Evolutionary conservation across 1,140 invertebrate genomes (phyloP), one percentile per base, ranked within the genome.

Genomic region (Pseudomyrmex flavicornis): DNA sequence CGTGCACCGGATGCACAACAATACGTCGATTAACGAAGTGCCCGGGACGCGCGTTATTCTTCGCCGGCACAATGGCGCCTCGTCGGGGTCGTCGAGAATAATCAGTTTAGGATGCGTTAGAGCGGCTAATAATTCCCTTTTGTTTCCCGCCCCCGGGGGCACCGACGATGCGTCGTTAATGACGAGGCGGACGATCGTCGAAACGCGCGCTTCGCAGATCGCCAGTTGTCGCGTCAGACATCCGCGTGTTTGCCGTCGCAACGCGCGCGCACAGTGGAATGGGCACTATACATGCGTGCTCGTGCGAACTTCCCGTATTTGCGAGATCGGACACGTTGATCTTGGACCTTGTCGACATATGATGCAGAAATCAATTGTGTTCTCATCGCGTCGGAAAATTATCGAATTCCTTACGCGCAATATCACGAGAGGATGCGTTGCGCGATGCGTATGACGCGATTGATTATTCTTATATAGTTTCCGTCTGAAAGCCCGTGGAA

Each of bases 21-120:
- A 90, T 90, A 88, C 87, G 85, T 91, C 89, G 84, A 90, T 91
- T 91, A 90, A 91, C 89, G 88, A 91, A 91, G 90, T 87, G 88
- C 84, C 85, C 70, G 59, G 56, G 46, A 74, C 54, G 75, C 66
- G 80, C 66, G 80, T 87, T 89, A 89, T 89, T 89, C 88, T 89
- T 89, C 87, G 26, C 59, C 17, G 72, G 73, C 54, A 89, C 88
- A 89, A 89, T 89, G 56, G 82, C 68, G 76, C 87, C 84, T 89
- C 87, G 84, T 88, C 87, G 82, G 69, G 66, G 58, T 85, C 87
- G 84, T 88, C 88, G 80, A 88, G 79, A 50, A 86, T 90, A 89
- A 91, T 89, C 87, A 88, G 82, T 90, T 87, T 87, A 88, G 89
- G 80, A 86, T 88, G 85, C 88, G 88, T 89, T 90, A 88, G 85